Evolutionary conservation across 1,140 invertebrate genomes (phyloP), one percentile per base, ranked within the genome.

Genomic region (Leptinotarsa lineolata): DNA sequence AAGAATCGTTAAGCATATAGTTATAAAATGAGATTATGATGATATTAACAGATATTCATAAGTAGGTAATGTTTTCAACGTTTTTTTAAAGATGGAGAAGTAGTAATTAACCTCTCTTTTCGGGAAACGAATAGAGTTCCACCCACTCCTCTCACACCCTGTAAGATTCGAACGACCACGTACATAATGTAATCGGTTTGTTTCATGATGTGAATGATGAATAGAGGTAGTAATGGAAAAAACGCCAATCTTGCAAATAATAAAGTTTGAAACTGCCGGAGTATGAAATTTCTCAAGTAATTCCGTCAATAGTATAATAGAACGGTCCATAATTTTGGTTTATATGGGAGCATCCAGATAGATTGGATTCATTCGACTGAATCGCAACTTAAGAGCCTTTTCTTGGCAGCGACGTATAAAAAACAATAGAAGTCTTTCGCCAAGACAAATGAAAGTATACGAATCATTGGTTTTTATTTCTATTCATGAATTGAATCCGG

Each of bases 401-500:
- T 75, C 76, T 75, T 77, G 74, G 73, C 72, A 74, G 48, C 70
- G 72, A 45, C 70, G 45, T 63, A 69, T 68, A 75, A 77, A 73
- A 77, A 77, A 77, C 76, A 77, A 75, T 75, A 73, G 76, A 63
- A 70, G 73, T 70, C 71, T 63, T 72, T 44, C 70, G 67, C 71
- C 70, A 72, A 77, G 71, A 72, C 70, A 67, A 77, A 77, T 73
- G 75, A 70, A 76, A 78, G 63, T 74, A 76, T 78, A 66, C 77
- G 72, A 76, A 74, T 75, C 77, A 76, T 78, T 78, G 74, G 74
- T 74, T 77, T 77, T 77, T 77, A 77, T 76, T 76, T 74, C 77
- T 76, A 76, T 78, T 78, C 77, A 78, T 76, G 77, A 78, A 76
- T 76, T 76, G 72, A 70, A 78, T 78, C 75, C 66, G 70, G 69